Evolutionary conservation across 1,140 invertebrate species (phyloP).

Genomic region (Arion vulgaris): DNA sequence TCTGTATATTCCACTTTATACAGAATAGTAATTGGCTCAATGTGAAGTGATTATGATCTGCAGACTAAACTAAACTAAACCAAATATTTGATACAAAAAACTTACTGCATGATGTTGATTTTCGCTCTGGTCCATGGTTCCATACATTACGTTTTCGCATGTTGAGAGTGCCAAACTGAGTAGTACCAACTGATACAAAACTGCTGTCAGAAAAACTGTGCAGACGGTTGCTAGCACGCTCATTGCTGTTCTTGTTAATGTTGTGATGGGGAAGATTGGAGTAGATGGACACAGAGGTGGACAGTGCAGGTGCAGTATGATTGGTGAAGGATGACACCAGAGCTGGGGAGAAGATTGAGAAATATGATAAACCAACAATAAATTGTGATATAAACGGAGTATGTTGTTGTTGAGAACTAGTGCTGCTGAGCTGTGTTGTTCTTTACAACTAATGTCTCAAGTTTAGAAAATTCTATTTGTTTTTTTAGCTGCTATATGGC

Average conservation of each 20-base stretch:
- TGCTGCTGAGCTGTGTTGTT: too few relatives aligned
- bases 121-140: constrained; percentile 40
- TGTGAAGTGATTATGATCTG: too few relatives aligned
- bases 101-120: constrained; percentile 58
- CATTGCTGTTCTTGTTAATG: constrained; percentile 16
- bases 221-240: background rate
- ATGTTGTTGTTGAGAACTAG: too few relatives aligned
- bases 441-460: too few relatives aligned
- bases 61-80: too few relatives aligned
- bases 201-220: constrained; percentile 30
- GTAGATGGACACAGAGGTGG: background rate
- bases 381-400: too few relatives aligned
- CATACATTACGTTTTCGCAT: constrained; percentile 41
- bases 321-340: constrained; percentile 35
- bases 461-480: too few relatives aligned
- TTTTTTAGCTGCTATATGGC: too few relatives aligned
- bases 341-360: constrained; percentile 15
- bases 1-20: too few relatives aligned
- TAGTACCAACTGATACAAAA: constrained; percentile 19
- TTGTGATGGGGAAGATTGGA: constrained; percentile 16
- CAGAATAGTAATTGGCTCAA: too few relatives aligned
- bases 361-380: background rate
- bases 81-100: constrained; percentile 3
- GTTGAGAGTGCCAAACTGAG: constrained; percentile 40
- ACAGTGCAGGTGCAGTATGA: constrained; percentile 1